phyloP scores from a whole-genome alignment of 1,140 invertebrate species.

The Goniozus legneri region DNA sequence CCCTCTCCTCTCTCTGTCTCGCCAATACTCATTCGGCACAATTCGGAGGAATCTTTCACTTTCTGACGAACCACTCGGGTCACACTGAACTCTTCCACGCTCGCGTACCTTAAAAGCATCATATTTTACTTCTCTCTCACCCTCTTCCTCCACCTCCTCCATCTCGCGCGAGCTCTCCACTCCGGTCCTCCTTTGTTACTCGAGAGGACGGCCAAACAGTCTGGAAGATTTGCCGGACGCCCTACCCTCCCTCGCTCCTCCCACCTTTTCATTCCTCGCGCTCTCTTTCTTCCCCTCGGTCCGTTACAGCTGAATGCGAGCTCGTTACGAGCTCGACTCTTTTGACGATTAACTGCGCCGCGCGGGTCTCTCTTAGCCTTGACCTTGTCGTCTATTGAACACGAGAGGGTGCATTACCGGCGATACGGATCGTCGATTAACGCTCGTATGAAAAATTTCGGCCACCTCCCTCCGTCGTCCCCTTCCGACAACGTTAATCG shows the following conservation, averaged over 20 bases:
- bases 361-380: conserved; percentile 3
- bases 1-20: not conserved
- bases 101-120: conserved; percentile 45
- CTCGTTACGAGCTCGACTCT: not conserved
- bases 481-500: not conserved
- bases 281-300: conserved; percentile 1
- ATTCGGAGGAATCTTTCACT: too few species aligned
- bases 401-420: not conserved
- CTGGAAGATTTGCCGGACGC: conserved; percentile 13
- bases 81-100: conserved; percentile 20
- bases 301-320: not conserved
- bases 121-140: conserved; percentile 39
- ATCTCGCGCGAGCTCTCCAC: conserved; percentile 4
- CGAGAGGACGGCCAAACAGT: conserved; percentile 13
- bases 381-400: conserved; percentile 15
- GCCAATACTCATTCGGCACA: too few species aligned
- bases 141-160: conserved; percentile 1
- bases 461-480: too few species aligned
- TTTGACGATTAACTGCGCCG: too few species aligned
- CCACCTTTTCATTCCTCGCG: not conserved
- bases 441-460: too few species aligned
- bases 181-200: conserved; percentile 16
- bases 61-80: too few species aligned
- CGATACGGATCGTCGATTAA: too few species aligned
- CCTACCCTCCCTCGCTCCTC: not conserved